Evolutionary conservation across 1,140 invertebrate species (phyloP), one percentile per base, ranked within the genome.

Genomic region (Spodoptera frugiperda): DNA sequence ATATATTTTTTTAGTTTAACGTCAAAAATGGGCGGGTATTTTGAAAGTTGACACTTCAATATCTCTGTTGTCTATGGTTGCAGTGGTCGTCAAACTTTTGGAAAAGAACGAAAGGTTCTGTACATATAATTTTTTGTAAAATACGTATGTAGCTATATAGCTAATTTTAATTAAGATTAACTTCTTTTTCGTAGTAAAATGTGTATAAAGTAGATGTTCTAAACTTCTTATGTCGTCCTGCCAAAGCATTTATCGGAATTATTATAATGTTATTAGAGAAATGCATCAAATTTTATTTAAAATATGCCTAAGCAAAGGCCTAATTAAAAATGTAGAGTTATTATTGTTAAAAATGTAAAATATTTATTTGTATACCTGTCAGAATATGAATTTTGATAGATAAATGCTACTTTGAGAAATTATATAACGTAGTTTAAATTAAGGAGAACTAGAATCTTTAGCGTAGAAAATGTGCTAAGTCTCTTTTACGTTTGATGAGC

Each of bases 141-240:
- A 61, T 61, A n/a, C n/a, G n/a, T n/a, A n/a, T n/a, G n/a, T n/a
- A n/a, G n/a, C n/a, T n/a, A 61, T 61, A 61, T 44, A 39, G 30
- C 19, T 49, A 25, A 49, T 73, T 61, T 51, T 74, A 59, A 11
- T 48, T 74, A 57, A 57, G 39, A 6, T 39, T 55, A 68, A 46
- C 21, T 46, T 19, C n/a, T 21, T 21, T 46, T 33, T 33, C 3
- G 55, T 74, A 74, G 71, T 14, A 33, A 53, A 61, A 49, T n/a
- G 57, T 72, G 68, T 74, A 74, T 74, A 74, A 61, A 74, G 71
- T 74, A 74, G 44, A 61, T 74, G 71, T 74, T 59, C 21, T 61
- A 61, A 72, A 57, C 53, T 72, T 53, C 15, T 49, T 21, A 55
- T 74, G 57, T 74, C 46, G 71, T 74, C 71, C 71, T 74, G 71